Conservation (phyloP, 2,888 invertebrate genomes). For the Galeruca laticollis region DNA sequence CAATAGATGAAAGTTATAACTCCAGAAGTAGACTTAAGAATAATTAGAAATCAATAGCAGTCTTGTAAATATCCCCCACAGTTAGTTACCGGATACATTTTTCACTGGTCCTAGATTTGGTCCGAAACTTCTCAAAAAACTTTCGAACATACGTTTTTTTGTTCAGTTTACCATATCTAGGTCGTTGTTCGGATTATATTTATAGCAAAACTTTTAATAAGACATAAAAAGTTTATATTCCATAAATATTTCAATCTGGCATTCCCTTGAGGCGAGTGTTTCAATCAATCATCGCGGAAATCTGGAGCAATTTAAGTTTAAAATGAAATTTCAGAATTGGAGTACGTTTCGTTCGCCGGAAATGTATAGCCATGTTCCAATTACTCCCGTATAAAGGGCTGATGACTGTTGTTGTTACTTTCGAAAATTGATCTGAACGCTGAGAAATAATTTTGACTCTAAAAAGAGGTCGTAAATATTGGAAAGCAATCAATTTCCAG, state of each 20-base stretch:
- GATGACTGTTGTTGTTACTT: conserved; percentile 24
- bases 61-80: no score
- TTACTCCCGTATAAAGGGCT: conserved; percentile 36
- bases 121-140: background rate
- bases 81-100: background rate
- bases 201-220: conserved; percentile 48
- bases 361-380: conserved; percentile 41
- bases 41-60: no score
- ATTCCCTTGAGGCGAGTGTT: conserved; percentile 38
- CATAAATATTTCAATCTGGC: conserved; percentile 48
- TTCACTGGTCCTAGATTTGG: background rate
- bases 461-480: conserved; percentile 34
- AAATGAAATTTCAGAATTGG: conserved; percentile 47
- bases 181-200: conserved; percentile 40
- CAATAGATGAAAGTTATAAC: no score
- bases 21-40: no score
- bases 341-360: conserved; percentile 35
- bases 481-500: background rate
- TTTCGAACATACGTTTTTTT: conserved; percentile 10
- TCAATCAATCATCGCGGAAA: conserved; percentile 49
- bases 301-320: conserved; percentile 49
- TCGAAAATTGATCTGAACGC: conserved; percentile 18
- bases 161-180: background rate
- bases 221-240: conserved; percentile 48
- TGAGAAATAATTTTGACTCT: conserved; percentile 28